A percentile compares a stretch with the other conserved stretches of the same genome.
Evolutionary conservation across 1,140 invertebrate species (phyloP).

Genomic region (Lepidostoma basale): DNA sequence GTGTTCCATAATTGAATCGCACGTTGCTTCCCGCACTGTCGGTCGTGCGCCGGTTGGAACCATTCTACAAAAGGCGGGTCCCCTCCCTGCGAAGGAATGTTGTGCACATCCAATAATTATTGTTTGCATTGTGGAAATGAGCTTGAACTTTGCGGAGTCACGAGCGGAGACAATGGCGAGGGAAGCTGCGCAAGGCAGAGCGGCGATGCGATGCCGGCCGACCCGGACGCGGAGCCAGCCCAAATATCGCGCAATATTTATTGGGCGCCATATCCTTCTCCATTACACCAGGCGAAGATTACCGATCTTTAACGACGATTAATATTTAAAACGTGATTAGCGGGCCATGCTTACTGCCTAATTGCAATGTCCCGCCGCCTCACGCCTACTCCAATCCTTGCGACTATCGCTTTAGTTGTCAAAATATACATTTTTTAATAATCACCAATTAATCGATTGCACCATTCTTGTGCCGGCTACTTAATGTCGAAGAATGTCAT

Average conservation of each 20-base stretch:
- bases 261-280: conserved; percentile 26
- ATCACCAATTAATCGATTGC: no score
- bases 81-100: background rate
- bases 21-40: no score
- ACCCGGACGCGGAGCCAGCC: conserved; percentile 31
- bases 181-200: background rate
- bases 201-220: conserved; percentile 6
- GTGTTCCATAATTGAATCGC: no score
- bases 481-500: no score
- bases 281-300: conserved; percentile 3
- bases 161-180: conserved; percentile 2
- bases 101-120: conserved; percentile 4
- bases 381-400: no score
- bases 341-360: conserved; percentile 27
- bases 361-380: conserved; percentile 15
- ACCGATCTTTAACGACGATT: conserved; percentile 22
- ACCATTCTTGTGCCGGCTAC: no score
- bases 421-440: no score
- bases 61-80: background rate
- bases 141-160: conserved; percentile 41
- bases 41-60: no score
- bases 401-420: no score
- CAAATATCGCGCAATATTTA: conserved; percentile 24
- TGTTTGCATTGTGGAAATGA: background rate
- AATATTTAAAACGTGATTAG: conserved; percentile 33